Evolutionary conservation across 1,140 invertebrate genomes (phyloP), one percentile per base, ranked within the genome.

Genomic region (Zaprionus taronus): DNA sequence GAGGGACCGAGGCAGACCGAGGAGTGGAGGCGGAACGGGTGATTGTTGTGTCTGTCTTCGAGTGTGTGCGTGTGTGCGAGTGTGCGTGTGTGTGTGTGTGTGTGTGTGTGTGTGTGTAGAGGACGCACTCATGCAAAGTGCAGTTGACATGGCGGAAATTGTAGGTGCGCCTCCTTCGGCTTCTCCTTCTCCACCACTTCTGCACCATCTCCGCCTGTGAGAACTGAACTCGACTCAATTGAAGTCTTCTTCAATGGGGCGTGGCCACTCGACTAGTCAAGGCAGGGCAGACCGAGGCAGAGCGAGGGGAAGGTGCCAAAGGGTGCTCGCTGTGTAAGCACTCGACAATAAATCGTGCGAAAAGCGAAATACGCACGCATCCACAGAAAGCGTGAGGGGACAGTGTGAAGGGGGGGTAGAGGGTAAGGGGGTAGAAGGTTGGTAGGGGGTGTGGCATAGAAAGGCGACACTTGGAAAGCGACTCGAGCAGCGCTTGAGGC

Each of bases 141-240:
- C 85, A 90, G 85, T 89, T 89, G 81, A 90, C 84, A 84, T 84
- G 85, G 75, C 84, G 84, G 81, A 89, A 89, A 89, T 89, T 90
- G 84, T 90, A 81, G 84, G 79, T 86, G 81, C 79, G 66, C 78
- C 76, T 55, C n/a, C 64, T 71, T 26, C 28, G 62, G 11, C 70
- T 9, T 2, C 41, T 17, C 7, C 41, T 47, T 17, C 41, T 47
- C n/a, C 15, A n/a, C n/a, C 17, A 15, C 38, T n/a, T 2, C 5
- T 15, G 15, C 38, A 5, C 0, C 31, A 31, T 31, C 36, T 22
- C 57, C 22, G 34, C 41, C 31, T 12, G 41, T 7, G 7, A 12
- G 47, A 74, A 61, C 72, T 62, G 57, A 74, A 69, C 72, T 74
- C 26, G 28, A 63, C 68, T 73, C 57, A 62, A 66, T 72, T 67